Evolutionary conservation across 2,113 vertebrate species (phyloP), one percentile per base, ranked within the genome.

Genomic region (Rana temporaria): DNA sequence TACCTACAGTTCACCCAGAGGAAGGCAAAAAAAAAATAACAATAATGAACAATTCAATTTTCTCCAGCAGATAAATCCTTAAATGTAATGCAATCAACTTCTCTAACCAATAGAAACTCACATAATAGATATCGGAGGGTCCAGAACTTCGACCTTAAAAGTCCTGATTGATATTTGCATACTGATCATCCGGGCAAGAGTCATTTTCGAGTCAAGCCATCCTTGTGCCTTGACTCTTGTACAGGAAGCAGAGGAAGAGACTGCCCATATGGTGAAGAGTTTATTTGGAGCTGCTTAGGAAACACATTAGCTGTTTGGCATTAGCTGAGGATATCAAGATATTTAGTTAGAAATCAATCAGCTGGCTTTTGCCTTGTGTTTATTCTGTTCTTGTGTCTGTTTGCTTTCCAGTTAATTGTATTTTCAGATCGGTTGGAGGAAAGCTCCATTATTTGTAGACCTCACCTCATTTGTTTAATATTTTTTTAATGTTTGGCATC

Each of bases 161-260:
- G 1, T 48, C 12, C 11, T 12, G 1, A 8, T 48, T 11, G 42
- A 11, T 48, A 11, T 48, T 48, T 48, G 7, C 42, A 48, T 48
- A 11, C 24, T 12, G 20, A 14, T 4, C 60, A 20, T 20, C 15
- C 5, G 1, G n/a, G 16, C 42, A 48, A 48, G 56, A 4, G 11
- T 6, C 60, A 5, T 22, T 14, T 24, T n/a, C n/a, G 3, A 19
- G 53, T 32, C 26, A 60, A 57, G 32, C 71, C 19, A 60, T 18
- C 56, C 12, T 20, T 11, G 30, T 57, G 69, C 19, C 55, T 30
- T 6, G 7, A 20, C 8, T 34, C 56, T 75, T n/a, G 20, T 19
- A 62, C 57, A 74, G 72, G 72, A 75, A 71, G 34, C 12, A 15
- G 55, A 34, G 71, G 71, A 74, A 74, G 53, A 72, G 22, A n/a